A percentile compares a stretch with the other conserved stretches of the same genome.
Conservation (phyloP, 30 jellyfish, hydroid and myxozoan genomes). For the Mastigias papua region DNA sequence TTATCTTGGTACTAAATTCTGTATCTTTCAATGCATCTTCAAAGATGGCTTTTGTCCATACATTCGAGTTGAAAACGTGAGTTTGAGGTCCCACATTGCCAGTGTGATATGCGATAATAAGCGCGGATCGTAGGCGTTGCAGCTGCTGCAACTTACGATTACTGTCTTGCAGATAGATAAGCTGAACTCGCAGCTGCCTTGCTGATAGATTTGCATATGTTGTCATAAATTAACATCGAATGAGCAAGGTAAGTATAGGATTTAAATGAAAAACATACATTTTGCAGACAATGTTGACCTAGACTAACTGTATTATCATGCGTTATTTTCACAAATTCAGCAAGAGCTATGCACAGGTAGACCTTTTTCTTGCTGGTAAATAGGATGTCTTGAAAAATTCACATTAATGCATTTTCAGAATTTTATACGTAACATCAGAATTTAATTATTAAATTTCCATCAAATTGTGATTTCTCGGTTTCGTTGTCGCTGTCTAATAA, state of each 20-base stretch:
- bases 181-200: slow-evolving; percentile 29
- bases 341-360: too few species aligned
- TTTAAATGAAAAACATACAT: neutral
- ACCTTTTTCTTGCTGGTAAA: too few species aligned
- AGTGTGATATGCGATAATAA: neutral
- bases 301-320: too few species aligned
- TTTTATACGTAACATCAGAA: too few species aligned
- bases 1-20: too few species aligned
- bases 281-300: neutral
- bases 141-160: slow-evolving; percentile 4
- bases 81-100: neutral
- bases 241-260: neutral
- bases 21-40: too few species aligned
- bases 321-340: too few species aligned
- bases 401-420: too few species aligned
- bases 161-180: neutral
- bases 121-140: slow-evolving; percentile 6
- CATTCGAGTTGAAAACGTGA: neutral
- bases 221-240: slow-evolving; percentile 10
- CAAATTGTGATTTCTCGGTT: too few species aligned
- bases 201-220: slow-evolving; percentile 18
- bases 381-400: too few species aligned
- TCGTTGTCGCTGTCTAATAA: too few species aligned
- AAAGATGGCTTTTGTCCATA: neutral
- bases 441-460: too few species aligned